Evolutionary conservation across 1,140 invertebrate genomes (phyloP).

Genomic region (Maconellicoccus hirsutus): DNA sequence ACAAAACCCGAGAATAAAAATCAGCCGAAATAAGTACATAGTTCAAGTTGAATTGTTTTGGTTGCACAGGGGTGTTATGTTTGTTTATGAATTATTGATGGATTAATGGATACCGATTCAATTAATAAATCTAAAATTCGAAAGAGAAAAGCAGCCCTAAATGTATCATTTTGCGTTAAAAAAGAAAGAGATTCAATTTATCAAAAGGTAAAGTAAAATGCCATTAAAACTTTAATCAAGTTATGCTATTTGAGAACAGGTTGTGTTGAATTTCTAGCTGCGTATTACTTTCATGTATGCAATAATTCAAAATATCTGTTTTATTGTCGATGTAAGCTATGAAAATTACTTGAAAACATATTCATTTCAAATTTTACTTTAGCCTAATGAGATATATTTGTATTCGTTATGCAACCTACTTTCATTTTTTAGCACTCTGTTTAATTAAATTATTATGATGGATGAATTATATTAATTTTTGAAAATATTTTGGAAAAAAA

Average conservation of each 20-base stretch:
- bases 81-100: conserved; percentile 16
- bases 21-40: too few species aligned
- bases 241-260: conserved; percentile 20
- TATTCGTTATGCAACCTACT: background rate
- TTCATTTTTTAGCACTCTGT: background rate
- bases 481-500: too few species aligned
- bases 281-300: background rate
- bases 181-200: conserved; percentile 41
- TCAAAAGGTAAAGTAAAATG: conserved; percentile 37
- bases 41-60: background rate
- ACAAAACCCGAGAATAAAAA: too few species aligned
- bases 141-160: conserved; percentile 39
- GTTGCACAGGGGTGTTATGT: conserved; percentile 4
- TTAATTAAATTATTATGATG: too few species aligned
- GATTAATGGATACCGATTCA: conserved; percentile 25
- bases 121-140: conserved; percentile 29
- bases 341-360: too few species aligned
- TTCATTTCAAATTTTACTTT: conserved; percentile 23
- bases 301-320: too few species aligned
- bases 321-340: too few species aligned
- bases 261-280: background rate
- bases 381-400: background rate
- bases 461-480: too few species aligned
- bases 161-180: conserved; percentile 40
- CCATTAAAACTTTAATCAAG: background rate